A percentile compares a stretch with the other conserved stretches of the same genome.
phyloP scores from a whole-genome alignment of 2,888 invertebrate genomes.

The Heteromurus nitidus region DNA sequence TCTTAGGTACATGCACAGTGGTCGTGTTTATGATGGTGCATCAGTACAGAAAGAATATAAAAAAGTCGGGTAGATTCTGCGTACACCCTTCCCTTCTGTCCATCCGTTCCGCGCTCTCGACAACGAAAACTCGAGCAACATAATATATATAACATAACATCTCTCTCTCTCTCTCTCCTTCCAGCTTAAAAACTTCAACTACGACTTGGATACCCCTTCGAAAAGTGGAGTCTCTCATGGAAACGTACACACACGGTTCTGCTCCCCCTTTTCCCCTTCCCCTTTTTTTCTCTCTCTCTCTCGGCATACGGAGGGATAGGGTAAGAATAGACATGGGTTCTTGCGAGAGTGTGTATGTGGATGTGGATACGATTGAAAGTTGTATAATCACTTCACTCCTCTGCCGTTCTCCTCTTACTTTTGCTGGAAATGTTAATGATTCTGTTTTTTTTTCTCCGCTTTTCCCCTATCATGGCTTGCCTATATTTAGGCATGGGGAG shows the following conservation, averaged over 20 bases:
- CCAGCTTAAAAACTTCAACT: not conserved
- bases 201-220: too few relatives aligned
- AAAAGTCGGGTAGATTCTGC: conserved; percentile 53
- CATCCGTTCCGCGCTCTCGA: conserved; percentile 35
- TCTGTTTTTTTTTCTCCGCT: conserved; percentile 22
- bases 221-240: too few relatives aligned
- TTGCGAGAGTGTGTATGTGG: not conserved
- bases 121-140: conserved; percentile 20
- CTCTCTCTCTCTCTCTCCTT: conserved; percentile 8
- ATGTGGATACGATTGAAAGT: not conserved
- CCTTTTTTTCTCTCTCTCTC: not conserved
- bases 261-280: not conserved
- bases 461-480: too few relatives aligned
- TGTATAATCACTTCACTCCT: not conserved
- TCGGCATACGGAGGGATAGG: too few relatives aligned
- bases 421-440: conserved; percentile 8
- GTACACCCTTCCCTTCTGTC: conserved; percentile 49
- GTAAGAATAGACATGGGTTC: too few relatives aligned
- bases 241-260: not conserved
- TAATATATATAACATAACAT: not conserved
- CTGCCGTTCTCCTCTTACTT: not conserved
- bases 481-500: not conserved
- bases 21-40: too few relatives aligned
- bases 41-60: too few relatives aligned
- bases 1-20: not conserved